Percentiles rank a stretch among this genome's conserved stretches.
Evolutionary conservation across 2,797 vertebrate species (phyloP).

Genomic region (Lepus townsendii): DNA sequence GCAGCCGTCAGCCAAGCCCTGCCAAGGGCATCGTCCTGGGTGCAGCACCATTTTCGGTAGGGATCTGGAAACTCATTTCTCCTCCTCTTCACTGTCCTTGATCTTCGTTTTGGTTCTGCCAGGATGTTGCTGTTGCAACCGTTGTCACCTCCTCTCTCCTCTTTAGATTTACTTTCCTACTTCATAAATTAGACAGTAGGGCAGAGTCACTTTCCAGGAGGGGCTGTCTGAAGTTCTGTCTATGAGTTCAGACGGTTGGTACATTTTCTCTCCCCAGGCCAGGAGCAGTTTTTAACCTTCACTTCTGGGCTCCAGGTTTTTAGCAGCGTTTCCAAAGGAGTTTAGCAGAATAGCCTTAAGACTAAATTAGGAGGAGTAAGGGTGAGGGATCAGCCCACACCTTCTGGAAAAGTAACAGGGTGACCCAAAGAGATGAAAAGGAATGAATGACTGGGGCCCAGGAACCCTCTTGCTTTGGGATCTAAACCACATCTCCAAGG

Average conservation of each 20-base stretch:
- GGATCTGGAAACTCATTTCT: neutral
- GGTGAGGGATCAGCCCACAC: neutral
- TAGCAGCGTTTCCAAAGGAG: neutral
- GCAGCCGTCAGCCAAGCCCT: neutral
- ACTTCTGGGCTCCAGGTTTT: neutral
- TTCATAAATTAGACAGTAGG: neutral
- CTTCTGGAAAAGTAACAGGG: neutral
- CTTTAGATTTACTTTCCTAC: constrained; percentile 29
- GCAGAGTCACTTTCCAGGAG: neutral
- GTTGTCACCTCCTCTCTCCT: neutral
- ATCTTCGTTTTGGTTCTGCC: constrained; percentile 28
- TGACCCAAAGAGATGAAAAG: neutral
- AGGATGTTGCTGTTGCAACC: neutral
- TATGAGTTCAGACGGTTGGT: neutral
- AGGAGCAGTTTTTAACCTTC: neutral
- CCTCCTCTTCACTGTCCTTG: neutral
- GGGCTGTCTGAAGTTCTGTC: neutral
- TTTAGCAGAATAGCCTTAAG: neutral
- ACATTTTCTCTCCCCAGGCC: neutral
- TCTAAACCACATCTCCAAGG: neutral
- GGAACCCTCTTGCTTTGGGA: neutral
- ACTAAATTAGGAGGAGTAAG: neutral
- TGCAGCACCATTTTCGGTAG: neutral
- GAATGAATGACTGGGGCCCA: neutral
- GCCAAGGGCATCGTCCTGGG: neutral